These are phyloP conservation scores for Eristalinus sepulchralis DNA, from an alignment of 2,888 invertebrate genomes.

Conservation along the genomic window DNA sequence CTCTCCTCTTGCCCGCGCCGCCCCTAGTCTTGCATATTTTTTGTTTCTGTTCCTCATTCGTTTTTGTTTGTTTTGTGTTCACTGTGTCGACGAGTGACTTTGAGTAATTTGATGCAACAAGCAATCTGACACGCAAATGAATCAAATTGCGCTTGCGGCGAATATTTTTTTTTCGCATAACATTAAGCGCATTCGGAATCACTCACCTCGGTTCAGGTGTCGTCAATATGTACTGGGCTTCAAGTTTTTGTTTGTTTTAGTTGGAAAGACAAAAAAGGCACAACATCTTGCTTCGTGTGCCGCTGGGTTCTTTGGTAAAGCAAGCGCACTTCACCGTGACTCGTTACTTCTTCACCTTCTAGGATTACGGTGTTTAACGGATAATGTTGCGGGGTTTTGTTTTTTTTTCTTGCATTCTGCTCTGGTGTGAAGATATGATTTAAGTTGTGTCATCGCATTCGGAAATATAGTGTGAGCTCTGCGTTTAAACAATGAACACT, in stretches of 20 bases:
- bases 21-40: background rate
- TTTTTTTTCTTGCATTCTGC: background rate
- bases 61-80: background rate
- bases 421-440: background rate
- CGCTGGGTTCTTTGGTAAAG: background rate
- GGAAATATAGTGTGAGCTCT: too few species aligned
- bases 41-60: background rate
- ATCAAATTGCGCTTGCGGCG: constrained; percentile 58
- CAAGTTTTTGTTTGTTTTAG: constrained; percentile 29
- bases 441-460: background rate
- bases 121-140: constrained; percentile 53
- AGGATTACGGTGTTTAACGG: constrained; percentile 2
- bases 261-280: background rate
- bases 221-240: constrained; percentile 10
- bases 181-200: constrained; percentile 17
- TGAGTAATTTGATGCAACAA: constrained; percentile 52
- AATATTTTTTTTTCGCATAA: constrained; percentile 22
- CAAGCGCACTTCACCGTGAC: constrained; percentile 18
- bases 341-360: constrained; percentile 28
- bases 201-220: constrained; percentile 46
- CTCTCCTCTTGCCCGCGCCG: too few species aligned
- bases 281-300: constrained; percentile 21
- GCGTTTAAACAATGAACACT: too few species aligned
- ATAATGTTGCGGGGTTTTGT: background rate
- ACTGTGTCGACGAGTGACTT: constrained; percentile 17